phyloP scores from a whole-genome alignment of 2,113 vertebrate species.

The Rhinolophus ferrumequinum region DNA sequence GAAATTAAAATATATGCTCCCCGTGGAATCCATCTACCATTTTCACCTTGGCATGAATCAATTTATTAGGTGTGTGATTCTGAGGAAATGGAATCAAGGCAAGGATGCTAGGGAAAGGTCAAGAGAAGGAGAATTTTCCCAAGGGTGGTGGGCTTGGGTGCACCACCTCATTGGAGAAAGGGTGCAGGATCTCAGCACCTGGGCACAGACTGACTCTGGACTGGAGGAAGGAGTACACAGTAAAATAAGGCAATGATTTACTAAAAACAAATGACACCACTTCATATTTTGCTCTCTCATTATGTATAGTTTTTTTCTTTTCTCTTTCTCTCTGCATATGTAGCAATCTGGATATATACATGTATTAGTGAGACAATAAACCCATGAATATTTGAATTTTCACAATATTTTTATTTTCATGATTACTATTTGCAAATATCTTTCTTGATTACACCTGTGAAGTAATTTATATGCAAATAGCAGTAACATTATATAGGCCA shows the following conservation, averaged over 20 bases:
- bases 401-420: constrained; percentile 63
- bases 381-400: constrained; percentile 62
- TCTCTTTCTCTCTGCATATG: background rate
- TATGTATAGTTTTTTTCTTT: constrained; percentile 1
- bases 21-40: background rate
- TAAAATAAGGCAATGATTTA: background rate
- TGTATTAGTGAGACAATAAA: constrained; percentile 49
- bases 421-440: constrained; percentile 53
- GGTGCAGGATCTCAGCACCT: background rate
- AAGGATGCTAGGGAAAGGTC: background rate
- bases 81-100: constrained; percentile 11
- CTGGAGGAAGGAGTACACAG: background rate
- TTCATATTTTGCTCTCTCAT: background rate
- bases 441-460: constrained; percentile 62
- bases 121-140: background rate
- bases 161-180: background rate
- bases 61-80: background rate
- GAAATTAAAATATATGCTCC: background rate
- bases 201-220: background rate
- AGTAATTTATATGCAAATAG: constrained; percentile 72
- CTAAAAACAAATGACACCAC: constrained; percentile 15
- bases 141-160: background rate
- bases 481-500: background rate
- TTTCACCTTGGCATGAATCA: background rate
- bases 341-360: background rate